These are phyloP conservation scores for Coptodon rendalli DNA, from an alignment of 2,113 vertebrate species.

Conservation along the genomic window DNA sequence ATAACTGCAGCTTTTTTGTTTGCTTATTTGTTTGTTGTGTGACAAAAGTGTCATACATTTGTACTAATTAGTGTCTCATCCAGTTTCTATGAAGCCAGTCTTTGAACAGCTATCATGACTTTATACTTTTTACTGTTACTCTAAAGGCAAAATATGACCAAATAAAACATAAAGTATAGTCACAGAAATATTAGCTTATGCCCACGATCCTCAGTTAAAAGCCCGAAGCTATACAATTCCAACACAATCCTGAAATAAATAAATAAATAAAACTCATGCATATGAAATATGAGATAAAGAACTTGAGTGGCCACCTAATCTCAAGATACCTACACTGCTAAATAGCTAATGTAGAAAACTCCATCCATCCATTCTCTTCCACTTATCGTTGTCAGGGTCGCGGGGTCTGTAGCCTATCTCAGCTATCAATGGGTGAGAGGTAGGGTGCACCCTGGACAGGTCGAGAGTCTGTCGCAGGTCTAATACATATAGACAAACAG, in stretches of 20 bases:
- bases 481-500: not conserved
- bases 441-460: not conserved
- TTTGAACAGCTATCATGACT: not conserved
- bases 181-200: not conserved
- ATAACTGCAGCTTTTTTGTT: not conserved
- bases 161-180: not conserved
- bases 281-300: not conserved
- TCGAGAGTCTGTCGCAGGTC: not conserved
- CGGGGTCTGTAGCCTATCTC: not conserved
- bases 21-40: not conserved
- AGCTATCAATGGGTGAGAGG: not conserved
- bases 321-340: not conserved
- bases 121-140: not conserved
- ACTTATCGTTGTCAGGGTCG: rapidly evolving
- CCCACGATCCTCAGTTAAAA: not conserved
- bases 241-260: not conserved
- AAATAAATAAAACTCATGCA: not conserved
- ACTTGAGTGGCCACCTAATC: not conserved
- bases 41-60: not conserved
- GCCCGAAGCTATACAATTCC: not conserved
- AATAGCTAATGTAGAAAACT: not conserved
- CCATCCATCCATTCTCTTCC: not conserved
- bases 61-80: not conserved
- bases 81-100: not conserved
- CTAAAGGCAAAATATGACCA: not conserved